Percentiles rank a stretch among this genome's conserved stretches.
Conservation (phyloP, 2,888 invertebrate genomes). For the Anaspis maculata region DNA sequence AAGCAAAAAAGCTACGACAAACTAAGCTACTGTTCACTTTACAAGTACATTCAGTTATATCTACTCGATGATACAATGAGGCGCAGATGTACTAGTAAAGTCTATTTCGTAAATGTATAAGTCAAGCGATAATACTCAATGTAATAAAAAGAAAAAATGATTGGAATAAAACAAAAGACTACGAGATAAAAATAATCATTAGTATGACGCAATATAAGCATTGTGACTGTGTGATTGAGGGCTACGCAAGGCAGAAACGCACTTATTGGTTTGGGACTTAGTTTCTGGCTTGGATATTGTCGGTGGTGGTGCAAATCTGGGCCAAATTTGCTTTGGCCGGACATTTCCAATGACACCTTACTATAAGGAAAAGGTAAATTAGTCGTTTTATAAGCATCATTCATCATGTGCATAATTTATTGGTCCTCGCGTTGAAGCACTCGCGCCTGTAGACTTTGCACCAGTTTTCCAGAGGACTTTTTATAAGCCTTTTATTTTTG, state of each 20-base stretch:
- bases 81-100: constrained; percentile 15
- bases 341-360: constrained; percentile 47
- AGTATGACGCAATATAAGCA: constrained; percentile 13
- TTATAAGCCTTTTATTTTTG: no score
- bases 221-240: constrained; percentile 8
- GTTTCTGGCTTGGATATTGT: constrained; percentile 12
- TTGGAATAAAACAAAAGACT: no score
- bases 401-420: constrained; percentile 27
- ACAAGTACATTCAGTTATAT: constrained; percentile 27
- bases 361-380: constrained; percentile 43
- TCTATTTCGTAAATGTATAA: constrained; percentile 4
- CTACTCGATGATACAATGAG: no score
- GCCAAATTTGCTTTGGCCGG: constrained; percentile 13
- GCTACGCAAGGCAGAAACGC: constrained; percentile 10
- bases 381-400: constrained; percentile 17
- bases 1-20: constrained; percentile 26
- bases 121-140: constrained; percentile 8
- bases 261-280: constrained; percentile 7
- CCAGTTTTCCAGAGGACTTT: no score
- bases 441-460: background rate
- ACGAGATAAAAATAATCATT: constrained; percentile 6
- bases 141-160: no score
- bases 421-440: constrained; percentile 19
- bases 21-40: constrained; percentile 29
- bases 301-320: constrained; percentile 13